Percentiles rank a stretch among this genome's conserved stretches.
Evolutionary conservation across 2,797 vertebrate genomes (phyloP).

Genomic region (Enteromius treurensis): DNA sequence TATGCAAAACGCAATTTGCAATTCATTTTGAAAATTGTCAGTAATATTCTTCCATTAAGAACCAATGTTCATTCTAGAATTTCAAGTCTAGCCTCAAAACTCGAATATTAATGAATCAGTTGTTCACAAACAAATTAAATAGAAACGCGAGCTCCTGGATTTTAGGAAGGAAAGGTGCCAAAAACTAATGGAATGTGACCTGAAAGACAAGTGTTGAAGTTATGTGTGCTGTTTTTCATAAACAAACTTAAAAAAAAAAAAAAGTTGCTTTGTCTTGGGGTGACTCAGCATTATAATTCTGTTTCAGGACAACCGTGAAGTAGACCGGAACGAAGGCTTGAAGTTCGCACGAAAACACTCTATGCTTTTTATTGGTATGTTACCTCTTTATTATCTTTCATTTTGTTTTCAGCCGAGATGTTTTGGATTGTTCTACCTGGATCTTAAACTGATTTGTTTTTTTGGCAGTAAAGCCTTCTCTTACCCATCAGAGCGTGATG

Average conservation of each 20-base stretch:
- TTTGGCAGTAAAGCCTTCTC: not conserved
- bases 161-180: not conserved
- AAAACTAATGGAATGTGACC: not conserved
- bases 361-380: conserved; percentile 95
- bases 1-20: not conserved
- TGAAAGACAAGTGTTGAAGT: not conserved
- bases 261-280: conserved; percentile 1
- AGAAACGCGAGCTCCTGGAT: not conserved
- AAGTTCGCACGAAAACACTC: conserved; percentile 98
- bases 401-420: not conserved
- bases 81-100: not conserved
- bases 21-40: not conserved
- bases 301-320: conserved; percentile 91
- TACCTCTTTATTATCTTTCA: not conserved
- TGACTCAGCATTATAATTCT: conserved; percentile 13
- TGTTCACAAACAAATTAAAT: not conserved
- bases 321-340: conserved; percentile 95
- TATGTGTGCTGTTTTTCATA: not conserved
- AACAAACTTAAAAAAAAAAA: no score
- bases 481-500: conserved; percentile 11
- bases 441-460: not conserved
- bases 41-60: not conserved
- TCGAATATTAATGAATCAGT: not conserved
- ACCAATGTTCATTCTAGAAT: not conserved
- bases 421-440: not conserved